phyloP scores from a whole-genome alignment of 2,113 vertebrate species.

The Caloenas nicobarica region DNA sequence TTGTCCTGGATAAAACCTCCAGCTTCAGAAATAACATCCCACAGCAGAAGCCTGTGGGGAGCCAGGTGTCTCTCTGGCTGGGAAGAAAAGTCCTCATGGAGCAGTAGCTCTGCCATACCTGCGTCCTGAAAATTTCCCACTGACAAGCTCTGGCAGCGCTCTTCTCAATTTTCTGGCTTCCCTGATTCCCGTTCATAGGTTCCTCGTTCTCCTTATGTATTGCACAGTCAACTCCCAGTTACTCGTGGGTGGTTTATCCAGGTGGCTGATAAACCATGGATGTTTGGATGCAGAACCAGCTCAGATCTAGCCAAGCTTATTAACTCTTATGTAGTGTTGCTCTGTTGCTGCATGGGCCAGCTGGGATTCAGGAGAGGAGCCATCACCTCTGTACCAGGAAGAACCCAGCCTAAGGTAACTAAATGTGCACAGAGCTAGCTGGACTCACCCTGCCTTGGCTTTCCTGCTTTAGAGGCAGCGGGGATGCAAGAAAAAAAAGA shows the following conservation, averaged over 20 bases:
- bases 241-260: background rate
- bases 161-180: background rate
- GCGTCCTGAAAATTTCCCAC: background rate
- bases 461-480: background rate
- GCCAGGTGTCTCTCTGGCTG: background rate
- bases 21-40: background rate
- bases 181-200: background rate
- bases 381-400: background rate
- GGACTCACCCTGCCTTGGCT: background rate
- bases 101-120: background rate
- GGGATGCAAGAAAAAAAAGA: background rate
- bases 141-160: background rate
- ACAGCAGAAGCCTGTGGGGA: background rate
- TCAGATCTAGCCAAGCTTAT: background rate
- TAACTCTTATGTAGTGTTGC: background rate
- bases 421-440: accelerated
- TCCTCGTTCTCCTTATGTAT: background rate
- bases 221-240: background rate
- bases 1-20: background rate
- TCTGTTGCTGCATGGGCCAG: background rate
- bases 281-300: background rate
- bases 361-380: background rate
- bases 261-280: background rate
- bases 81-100: background rate
- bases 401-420: background rate